Evolutionary conservation across 1,140 invertebrate genomes (phyloP).

Genomic region (Drosophila nigromelanica): DNA sequence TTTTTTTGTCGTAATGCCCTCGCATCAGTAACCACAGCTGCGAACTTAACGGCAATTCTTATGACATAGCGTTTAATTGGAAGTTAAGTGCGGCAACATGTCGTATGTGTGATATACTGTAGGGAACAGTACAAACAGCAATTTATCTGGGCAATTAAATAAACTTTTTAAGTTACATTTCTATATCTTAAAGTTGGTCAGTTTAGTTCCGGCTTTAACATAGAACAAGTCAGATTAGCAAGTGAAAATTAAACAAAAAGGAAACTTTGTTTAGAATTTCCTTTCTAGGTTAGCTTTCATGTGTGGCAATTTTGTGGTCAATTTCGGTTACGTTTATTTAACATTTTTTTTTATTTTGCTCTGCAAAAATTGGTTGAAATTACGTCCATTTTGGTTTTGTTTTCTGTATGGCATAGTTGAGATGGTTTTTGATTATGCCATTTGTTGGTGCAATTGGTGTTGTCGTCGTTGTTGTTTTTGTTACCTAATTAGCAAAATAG

Average conservation of each 20-base stretch:
- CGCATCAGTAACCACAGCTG: background rate
- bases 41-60: slow-evolving; percentile 17
- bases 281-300: slow-evolving; percentile 1
- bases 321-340: slow-evolving; percentile 14
- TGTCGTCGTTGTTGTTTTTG: slow-evolving; percentile 28
- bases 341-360: slow-evolving; percentile 15
- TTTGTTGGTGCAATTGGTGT: slow-evolving; percentile 3
- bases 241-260: slow-evolving; percentile 9
- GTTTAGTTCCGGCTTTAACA: slow-evolving; percentile 3
- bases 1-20: slow-evolving; percentile 16
- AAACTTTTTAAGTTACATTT: slow-evolving; percentile 17
- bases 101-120: slow-evolving; percentile 38
- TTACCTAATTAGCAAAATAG: slow-evolving; percentile 64
- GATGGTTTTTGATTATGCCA: slow-evolving; percentile 10
- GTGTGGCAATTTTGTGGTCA: slow-evolving; percentile 44
- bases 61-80: slow-evolving; percentile 56
- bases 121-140: background rate
- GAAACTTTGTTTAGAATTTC: slow-evolving; percentile 20
- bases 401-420: slow-evolving; percentile 9
- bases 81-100: slow-evolving; percentile 47
- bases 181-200: slow-evolving; percentile 14
- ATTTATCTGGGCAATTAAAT: slow-evolving; percentile 61
- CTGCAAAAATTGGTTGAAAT: slow-evolving; percentile 10
- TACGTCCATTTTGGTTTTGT: slow-evolving; percentile 9
- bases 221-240: slow-evolving; percentile 30